These are phyloP conservation scores for Stegophylla sp. DNA, from an alignment of 2,888 invertebrate species.

Conservation along the genomic window DNA sequence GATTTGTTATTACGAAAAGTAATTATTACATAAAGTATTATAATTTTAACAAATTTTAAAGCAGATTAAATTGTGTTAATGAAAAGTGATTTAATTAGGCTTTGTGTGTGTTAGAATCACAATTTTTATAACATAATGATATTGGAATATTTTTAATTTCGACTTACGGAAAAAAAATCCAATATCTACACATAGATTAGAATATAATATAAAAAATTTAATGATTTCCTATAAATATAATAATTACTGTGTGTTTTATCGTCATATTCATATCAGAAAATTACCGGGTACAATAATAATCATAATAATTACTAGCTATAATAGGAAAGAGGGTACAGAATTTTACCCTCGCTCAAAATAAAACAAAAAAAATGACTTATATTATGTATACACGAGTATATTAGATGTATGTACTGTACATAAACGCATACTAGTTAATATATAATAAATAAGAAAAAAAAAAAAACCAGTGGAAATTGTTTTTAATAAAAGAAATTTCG, in stretches of 20 bases:
- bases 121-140: not conserved
- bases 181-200: not conserved
- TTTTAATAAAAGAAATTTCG: conserved; percentile 56
- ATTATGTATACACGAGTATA: not conserved
- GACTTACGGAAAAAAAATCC: not conserved
- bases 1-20: too few species aligned
- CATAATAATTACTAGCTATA: conserved; percentile 6
- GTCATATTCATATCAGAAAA: conserved; percentile 26
- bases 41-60: too few species aligned
- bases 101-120: too few species aligned
- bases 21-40: too few species aligned
- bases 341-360: not conserved
- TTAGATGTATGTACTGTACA: not conserved
- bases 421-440: not conserved
- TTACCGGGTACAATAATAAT: conserved; percentile 20
- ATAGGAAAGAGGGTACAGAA: conserved; percentile 15
- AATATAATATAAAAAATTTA: not conserved
- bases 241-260: conserved; percentile 21
- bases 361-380: not conserved
- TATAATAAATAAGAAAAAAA: not conserved
- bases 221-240: conserved; percentile 6
- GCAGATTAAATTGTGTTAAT: too few species aligned
- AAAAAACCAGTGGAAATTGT: conserved; percentile 31
- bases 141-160: not conserved
- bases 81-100: too few species aligned